Base-by-base conservation (phyloP, 2,797 vertebrate species). In the Pangasius sanitwongsei region DNA sequence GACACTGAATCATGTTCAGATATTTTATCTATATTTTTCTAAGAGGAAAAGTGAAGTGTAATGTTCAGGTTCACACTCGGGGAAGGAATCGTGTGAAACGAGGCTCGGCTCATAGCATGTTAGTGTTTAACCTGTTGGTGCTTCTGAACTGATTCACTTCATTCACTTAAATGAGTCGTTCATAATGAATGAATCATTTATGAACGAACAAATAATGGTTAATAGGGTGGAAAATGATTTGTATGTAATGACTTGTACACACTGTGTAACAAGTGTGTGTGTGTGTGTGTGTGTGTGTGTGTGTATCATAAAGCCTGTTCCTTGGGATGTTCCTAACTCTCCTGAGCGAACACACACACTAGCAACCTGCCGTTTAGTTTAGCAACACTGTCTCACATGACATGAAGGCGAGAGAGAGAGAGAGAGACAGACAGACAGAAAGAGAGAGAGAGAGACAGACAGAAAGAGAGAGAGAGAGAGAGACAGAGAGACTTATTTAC, bases 341-440 rank as follows among this genome's bases (percentile, higher is more conserved):
- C 65, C 57, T 86, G 89, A 85, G 89, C 18, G 82, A 88, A 63
- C 44, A 78, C 48, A 86, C 86, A 84, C 72, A 87, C 88, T 91
- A 89, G 89, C 91, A 91, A 91, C 91, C 88, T 87, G 83, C 44
- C 83, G 80, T 69, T 88, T 59, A 69, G 86, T 89, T 90, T 89
- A 70, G 89, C 87, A 91, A 90, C 91, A 91, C 85, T 89, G 74
- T 81, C 85, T 34, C 55, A 77, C 72, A 59, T 77, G 55, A 78
- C 55, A 86, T 55, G 34, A 82, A 15, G 20, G 31, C 12, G 31
- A 59, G 31, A 23, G 55, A 63, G 81, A 55, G 67, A 80, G 59
- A 78, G 87, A 69, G 72, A 61, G 15, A 37, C 4, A 74, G 37
- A 74, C 0, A 41, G 70, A 37, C 2, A 31, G 69, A 74, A 7